Percentiles rank a stretch among this genome's conserved stretches.
Conservation (phyloP, 2,113 vertebrate genomes). For the Gopherus flavomarginatus region DNA sequence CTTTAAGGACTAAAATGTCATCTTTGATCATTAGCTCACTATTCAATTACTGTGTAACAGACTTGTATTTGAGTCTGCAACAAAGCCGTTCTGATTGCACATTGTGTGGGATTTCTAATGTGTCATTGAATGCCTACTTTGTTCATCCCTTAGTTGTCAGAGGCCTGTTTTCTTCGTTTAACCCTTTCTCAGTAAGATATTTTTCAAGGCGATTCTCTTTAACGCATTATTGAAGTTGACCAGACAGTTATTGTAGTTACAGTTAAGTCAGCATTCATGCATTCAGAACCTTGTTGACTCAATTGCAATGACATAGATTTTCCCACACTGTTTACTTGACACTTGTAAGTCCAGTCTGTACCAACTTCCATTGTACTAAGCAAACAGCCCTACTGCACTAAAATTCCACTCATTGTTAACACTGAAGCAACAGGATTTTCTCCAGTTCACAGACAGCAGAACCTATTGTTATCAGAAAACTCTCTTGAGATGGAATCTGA, state of each 20-base stretch:
- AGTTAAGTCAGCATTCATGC: slow-evolving; percentile 58
- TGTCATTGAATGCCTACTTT: slow-evolving; percentile 58
- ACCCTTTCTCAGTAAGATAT: slow-evolving; percentile 58
- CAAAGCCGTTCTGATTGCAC: slow-evolving; percentile 42
- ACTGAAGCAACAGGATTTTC: slow-evolving; percentile 82
- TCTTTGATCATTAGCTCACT: slow-evolving; percentile 3
- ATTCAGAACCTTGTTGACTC: slow-evolving; percentile 78
- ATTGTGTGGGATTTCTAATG: slow-evolving; percentile 37
- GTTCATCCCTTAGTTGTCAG: slow-evolving; percentile 22
- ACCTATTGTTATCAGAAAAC: slow-evolving; percentile 80
- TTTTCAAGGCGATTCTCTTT: slow-evolving; percentile 50
- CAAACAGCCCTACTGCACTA: slow-evolving; percentile 73
- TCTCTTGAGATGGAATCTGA: slow-evolving; percentile 81
- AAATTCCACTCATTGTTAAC: slow-evolving; percentile 84
- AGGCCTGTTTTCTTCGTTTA: slow-evolving; percentile 54
- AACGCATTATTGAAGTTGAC: slow-evolving; percentile 53
- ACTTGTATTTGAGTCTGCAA: slow-evolving; percentile 28
- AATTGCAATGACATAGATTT: slow-evolving; percentile 75
- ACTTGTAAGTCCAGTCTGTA: slow-evolving; percentile 76
- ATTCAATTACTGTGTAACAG: background rate
- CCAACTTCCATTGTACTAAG: slow-evolving; percentile 80
- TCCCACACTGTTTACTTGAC: slow-evolving; percentile 81
- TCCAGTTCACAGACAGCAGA: slow-evolving; percentile 76
- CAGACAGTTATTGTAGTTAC: slow-evolving; percentile 62
- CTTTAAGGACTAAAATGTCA: background rate